Evolutionary conservation across 2,888 invertebrate species (phyloP).

Genomic region (Pollenia labialis): DNA sequence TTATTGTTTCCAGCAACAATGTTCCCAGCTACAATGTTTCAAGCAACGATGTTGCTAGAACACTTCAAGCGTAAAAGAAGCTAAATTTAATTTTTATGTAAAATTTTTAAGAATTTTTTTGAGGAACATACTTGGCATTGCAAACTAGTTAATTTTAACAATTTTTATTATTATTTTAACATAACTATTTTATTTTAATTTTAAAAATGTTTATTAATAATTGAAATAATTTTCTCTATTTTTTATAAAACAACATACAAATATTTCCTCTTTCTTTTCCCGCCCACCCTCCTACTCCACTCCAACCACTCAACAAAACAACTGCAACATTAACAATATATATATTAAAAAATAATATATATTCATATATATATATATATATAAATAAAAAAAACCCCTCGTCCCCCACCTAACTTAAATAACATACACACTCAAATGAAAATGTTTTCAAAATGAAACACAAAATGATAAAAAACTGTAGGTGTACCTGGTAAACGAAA

Average conservation of each 20-base stretch:
- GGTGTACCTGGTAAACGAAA: constrained; percentile 97
- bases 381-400: not conserved
- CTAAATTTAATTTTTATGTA: no score
- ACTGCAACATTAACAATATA: constrained; percentile 44
- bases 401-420: not conserved
- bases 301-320: not conserved
- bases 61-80: no score
- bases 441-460: constrained; percentile 41
- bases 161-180: not conserved
- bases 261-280: constrained; percentile 68
- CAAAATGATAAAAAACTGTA: constrained; percentile 81
- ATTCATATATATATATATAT: not conserved
- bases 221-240: constrained; percentile 54
- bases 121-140: constrained; percentile 36
- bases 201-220: constrained; percentile 73
- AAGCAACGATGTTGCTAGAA: no score
- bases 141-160: not conserved
- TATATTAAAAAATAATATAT: constrained; percentile 9
- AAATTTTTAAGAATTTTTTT: not conserved
- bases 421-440: constrained; percentile 33
- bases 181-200: not conserved
- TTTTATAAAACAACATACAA: constrained; percentile 49
- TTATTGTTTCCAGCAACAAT: no score
- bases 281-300: not conserved
- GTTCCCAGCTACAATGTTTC: no score